Evolutionary conservation across 2,888 invertebrate genomes (phyloP).

Genomic region (Neria commutata): DNA sequence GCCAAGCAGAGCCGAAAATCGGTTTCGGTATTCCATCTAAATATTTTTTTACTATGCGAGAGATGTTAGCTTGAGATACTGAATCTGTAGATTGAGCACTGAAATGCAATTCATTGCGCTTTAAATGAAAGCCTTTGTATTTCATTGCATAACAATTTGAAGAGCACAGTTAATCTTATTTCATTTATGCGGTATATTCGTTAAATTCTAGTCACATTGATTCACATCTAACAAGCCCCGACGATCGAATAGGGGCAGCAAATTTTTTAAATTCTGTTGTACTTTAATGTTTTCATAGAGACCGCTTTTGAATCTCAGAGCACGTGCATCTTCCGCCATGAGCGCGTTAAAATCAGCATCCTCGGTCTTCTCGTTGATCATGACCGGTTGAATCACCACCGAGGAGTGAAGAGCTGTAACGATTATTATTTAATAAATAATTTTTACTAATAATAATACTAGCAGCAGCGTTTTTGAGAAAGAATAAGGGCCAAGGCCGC

Average conservation of each 20-base stretch:
- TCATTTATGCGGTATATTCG: too few relatives aligned
- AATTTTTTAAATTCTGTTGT: slow-evolving; percentile 50
- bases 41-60: too few relatives aligned
- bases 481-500: too few relatives aligned
- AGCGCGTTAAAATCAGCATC: slow-evolving; percentile 58
- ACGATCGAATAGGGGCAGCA: slow-evolving; percentile 55
- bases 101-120: too few relatives aligned
- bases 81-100: too few relatives aligned
- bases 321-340: slow-evolving; percentile 56
- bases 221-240: slow-evolving; percentile 54
- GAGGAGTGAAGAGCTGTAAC: slow-evolving; percentile 53
- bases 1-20: too few relatives aligned
- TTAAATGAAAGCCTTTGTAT: too few relatives aligned
- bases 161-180: too few relatives aligned
- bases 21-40: too few relatives aligned
- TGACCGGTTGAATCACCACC: slow-evolving; percentile 54
- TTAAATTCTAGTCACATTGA: slow-evolving; percentile 42
- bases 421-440: not conserved
- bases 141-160: too few relatives aligned
- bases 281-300: slow-evolving; percentile 53
- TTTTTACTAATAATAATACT: not conserved
- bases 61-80: too few relatives aligned
- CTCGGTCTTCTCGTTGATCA: slow-evolving; percentile 52
- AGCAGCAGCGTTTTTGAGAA: too few relatives aligned
- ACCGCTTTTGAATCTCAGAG: slow-evolving; percentile 50